Conservation (phyloP, 1,140 invertebrate genomes). For the Scaptodrosophila lebanonensis region DNA sequence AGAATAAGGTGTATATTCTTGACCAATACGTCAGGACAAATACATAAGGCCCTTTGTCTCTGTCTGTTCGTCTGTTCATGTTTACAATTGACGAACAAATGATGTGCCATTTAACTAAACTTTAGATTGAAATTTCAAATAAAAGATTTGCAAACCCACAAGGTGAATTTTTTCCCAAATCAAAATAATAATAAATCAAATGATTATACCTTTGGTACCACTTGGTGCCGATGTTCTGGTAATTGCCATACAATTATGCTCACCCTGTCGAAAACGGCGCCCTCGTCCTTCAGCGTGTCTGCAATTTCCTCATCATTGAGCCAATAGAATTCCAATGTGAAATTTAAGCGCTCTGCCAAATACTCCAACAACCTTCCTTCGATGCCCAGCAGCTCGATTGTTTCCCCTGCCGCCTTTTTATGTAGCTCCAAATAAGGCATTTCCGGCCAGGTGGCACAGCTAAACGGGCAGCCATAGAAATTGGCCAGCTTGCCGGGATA, state of each 20-base stretch:
- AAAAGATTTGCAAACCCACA: not conserved
- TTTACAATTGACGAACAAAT: too few species aligned
- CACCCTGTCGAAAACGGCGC: constrained; percentile 15
- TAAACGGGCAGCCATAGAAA: constrained; percentile 22
- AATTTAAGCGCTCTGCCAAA: constrained; percentile 17
- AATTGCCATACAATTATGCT: not conserved
- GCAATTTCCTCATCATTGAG: constrained; percentile 12
- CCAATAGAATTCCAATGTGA: constrained; percentile 9
- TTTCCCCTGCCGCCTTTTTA: too few species aligned
- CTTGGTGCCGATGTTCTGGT: too few species aligned
- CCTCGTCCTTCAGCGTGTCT: constrained; percentile 6
- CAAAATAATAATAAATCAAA: not conserved
- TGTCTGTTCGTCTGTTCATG: too few species aligned
- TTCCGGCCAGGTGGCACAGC: constrained; percentile 24
- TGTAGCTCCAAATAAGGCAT: constrained; percentile 15
- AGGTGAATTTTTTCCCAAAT: not conserved
- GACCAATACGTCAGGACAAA: too few species aligned
- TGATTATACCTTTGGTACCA: not conserved
- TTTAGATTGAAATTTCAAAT: not conserved
- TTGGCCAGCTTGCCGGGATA: constrained; percentile 14
- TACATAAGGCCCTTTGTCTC: too few species aligned
- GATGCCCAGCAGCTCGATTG: not conserved
- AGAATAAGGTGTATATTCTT: too few species aligned
- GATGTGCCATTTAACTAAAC: too few species aligned
- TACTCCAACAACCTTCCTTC: constrained; percentile 26